Evolutionary conservation across 2,888 invertebrate genomes (phyloP).

Genomic region (Chesias legatella): DNA sequence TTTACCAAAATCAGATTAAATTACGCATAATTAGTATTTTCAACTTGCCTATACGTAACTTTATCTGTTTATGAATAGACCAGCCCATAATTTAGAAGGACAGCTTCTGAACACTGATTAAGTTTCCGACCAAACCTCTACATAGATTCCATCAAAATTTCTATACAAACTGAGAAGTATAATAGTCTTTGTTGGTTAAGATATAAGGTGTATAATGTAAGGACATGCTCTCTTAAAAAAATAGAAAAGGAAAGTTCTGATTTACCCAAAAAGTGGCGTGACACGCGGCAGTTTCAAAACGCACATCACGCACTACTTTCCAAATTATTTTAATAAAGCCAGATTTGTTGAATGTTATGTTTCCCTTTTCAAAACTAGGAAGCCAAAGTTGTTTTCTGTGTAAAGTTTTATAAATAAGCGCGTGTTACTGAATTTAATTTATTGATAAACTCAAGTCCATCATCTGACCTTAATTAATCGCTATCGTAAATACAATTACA

Average conservation of each 20-base stretch:
- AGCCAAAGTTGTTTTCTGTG: conserved; percentile 31
- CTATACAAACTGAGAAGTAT: neutral
- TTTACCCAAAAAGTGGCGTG: conserved; percentile 56
- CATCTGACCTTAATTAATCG: no score
- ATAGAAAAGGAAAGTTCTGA: conserved; percentile 42
- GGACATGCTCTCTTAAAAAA: conserved; percentile 24
- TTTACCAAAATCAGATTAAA: no score
- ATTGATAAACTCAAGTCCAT: no score
- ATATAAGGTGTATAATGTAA: conserved; percentile 33
- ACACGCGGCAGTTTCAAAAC: conserved; percentile 55
- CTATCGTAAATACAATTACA: no score
- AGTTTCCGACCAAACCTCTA: conserved; percentile 41
- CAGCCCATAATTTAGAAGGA: conserved; percentile 58
- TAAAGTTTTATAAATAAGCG: neutral
- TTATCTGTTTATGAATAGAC: conserved; percentile 59
- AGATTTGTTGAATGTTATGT: conserved; percentile 69
- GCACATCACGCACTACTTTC: conserved; percentile 68
- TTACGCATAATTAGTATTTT: conserved; percentile 45
- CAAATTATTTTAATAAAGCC: conserved; percentile 77
- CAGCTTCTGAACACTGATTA: conserved; percentile 66
- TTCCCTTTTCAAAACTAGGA: conserved; percentile 37
- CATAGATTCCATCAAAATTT: conserved; percentile 27
- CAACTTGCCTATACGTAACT: conserved; percentile 45
- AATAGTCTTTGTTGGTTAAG: conserved; percentile 20
- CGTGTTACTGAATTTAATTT: no score